A percentile compares a stretch with the other conserved stretches of the same genome.
Evolutionary conservation across 2,797 vertebrate genomes (phyloP).

Genomic region (Falco rusticolus): DNA sequence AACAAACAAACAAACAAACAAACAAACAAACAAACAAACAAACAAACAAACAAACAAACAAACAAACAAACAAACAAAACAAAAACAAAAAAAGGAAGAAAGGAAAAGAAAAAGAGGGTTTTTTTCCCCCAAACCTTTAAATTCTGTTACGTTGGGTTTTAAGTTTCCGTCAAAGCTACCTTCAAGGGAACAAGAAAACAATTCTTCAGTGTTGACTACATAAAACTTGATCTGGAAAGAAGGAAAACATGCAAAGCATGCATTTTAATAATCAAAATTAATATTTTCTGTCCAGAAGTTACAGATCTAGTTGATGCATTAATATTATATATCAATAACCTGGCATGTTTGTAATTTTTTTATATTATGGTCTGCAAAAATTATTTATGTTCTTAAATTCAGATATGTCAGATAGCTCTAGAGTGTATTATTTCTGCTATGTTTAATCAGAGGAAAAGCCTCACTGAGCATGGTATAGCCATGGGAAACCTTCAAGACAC

Average conservation of each 20-base stretch:
- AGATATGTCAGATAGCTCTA: no score
- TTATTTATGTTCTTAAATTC: neutral
- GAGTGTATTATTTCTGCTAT: no score
- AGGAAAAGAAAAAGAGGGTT: no score
- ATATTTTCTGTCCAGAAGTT: neutral
- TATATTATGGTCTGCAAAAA: neutral
- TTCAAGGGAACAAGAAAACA: neutral
- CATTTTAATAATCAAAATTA: neutral
- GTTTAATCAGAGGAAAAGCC: neutral
- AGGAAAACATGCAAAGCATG: fast-evolving
- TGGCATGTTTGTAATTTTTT: neutral
- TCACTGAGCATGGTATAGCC: fast-evolving
- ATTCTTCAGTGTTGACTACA: neutral
- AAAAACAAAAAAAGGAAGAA: no score
- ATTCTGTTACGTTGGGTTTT: neutral
- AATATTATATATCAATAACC: neutral
- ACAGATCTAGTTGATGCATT: neutral
- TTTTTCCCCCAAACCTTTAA: neutral
- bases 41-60: no score
- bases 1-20: no score
- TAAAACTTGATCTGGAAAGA: neutral
- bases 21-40: no score
- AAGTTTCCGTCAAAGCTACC: neutral
- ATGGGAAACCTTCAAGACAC: neutral
- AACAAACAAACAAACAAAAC: no score